Evolutionary conservation across 1,140 invertebrate species (phyloP).

Genomic region (Drosophila albomicans): DNA sequence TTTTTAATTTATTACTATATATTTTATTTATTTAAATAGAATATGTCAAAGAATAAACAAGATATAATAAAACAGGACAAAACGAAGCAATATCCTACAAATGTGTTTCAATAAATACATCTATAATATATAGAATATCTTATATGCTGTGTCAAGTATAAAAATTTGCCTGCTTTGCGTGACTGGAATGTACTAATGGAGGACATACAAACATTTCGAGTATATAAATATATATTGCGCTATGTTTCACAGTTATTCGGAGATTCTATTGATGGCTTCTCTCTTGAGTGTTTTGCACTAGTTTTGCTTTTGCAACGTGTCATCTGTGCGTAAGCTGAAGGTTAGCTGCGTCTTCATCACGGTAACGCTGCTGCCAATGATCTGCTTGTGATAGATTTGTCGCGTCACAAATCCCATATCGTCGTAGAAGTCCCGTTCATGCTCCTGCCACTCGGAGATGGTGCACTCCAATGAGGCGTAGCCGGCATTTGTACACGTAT

Average conservation of each 20-base stretch:
- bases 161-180: constrained; percentile 47
- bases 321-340: constrained; percentile 58
- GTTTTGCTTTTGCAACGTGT: constrained; percentile 67
- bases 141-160: constrained; percentile 8
- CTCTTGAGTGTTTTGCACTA: constrained; percentile 41
- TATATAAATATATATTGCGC: constrained; percentile 53
- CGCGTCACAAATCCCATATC: constrained; percentile 74
- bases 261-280: background rate
- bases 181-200: constrained; percentile 54
- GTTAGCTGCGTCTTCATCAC: constrained; percentile 82
- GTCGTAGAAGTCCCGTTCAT: constrained; percentile 75
- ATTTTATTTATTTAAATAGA: constrained; percentile 84
- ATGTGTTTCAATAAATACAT: constrained; percentile 13
- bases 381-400: constrained; percentile 84
- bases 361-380: constrained; percentile 75
- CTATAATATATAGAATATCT: background rate
- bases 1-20: constrained; percentile 80
- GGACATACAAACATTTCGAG: constrained; percentile 16
- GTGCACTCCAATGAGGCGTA: constrained; percentile 75
- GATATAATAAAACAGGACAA: constrained; percentile 80
- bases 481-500: constrained; percentile 64
- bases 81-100: constrained; percentile 47
- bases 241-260: constrained; percentile 57
- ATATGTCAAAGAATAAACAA: constrained; percentile 81
- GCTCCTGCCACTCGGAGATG: constrained; percentile 81